These are phyloP conservation scores for Ophiodon elongatus DNA, from an alignment of 2,113 vertebrate species.

Conservation along the genomic window DNA sequence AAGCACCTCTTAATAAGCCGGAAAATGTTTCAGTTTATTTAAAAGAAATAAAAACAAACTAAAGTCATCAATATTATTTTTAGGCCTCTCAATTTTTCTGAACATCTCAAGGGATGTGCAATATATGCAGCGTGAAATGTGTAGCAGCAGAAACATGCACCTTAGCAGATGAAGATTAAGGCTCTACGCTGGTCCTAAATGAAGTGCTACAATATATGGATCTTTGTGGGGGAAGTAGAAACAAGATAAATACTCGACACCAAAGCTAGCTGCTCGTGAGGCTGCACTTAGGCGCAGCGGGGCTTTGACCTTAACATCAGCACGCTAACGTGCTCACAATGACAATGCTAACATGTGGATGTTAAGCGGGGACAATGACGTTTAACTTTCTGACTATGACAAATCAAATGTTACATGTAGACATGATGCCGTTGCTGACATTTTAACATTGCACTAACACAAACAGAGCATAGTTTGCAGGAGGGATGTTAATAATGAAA, in stretches of 20 bases:
- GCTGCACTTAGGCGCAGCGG: background rate
- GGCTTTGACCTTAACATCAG: background rate
- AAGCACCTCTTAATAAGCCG: slow-evolving; percentile 16
- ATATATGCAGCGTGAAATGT: background rate
- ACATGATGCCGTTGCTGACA: too few species aligned
- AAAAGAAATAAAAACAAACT: background rate
- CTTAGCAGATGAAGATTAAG: background rate
- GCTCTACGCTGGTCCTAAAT: background rate
- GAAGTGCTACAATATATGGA: background rate
- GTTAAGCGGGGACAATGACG: background rate
- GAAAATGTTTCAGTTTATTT: background rate
- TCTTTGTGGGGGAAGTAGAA: background rate
- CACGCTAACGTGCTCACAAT: background rate
- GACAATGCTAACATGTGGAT: background rate
- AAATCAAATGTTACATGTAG: too few species aligned
- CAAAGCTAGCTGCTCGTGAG: background rate
- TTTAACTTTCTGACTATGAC: too few species aligned
- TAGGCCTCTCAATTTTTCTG: background rate
- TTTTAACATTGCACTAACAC: too few species aligned
- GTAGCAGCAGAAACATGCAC: background rate
- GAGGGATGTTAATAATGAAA: too few species aligned
- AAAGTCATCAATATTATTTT: slow-evolving; percentile 5
- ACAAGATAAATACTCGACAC: background rate
- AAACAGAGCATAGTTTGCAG: too few species aligned
- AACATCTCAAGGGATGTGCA: background rate